A percentile compares a stretch with the other conserved stretches of the same genome.
These are phyloP conservation scores for Pollimyrus isidori DNA, from an alignment of 2,113 vertebrate genomes.

Conservation along the genomic window DNA sequence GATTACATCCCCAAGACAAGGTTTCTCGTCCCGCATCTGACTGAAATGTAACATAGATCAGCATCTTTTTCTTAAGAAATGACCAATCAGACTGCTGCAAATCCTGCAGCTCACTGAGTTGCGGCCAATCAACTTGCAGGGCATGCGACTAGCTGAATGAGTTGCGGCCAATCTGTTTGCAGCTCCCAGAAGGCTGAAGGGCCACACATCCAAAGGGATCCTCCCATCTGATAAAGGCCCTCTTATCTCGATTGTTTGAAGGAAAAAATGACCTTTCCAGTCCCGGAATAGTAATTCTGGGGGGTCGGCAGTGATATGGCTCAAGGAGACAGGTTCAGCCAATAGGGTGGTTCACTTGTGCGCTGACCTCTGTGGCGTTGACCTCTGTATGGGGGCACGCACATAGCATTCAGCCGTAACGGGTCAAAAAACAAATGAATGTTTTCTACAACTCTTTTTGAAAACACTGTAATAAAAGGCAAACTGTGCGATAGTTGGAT, in stretches of 20 bases:
- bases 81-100: background rate
- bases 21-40: background rate
- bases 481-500: background rate
- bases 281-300: slow-evolving; percentile 44
- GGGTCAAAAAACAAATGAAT: background rate
- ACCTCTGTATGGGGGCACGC: background rate
- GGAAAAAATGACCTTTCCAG: slow-evolving; percentile 37
- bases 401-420: background rate
- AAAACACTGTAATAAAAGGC: background rate
- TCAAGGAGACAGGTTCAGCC: slow-evolving; percentile 20
- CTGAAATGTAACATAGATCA: slow-evolving; percentile 1
- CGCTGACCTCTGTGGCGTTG: background rate
- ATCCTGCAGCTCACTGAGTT: background rate
- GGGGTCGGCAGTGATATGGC: slow-evolving; percentile 35
- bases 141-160: background rate
- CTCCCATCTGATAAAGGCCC: background rate
- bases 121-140: too few relatives aligned
- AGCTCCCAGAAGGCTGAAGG: background rate
- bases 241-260: slow-evolving; percentile 14
- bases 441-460: background rate
- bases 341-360: background rate
- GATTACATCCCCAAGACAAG: background rate
- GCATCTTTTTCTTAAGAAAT: background rate
- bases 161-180: background rate
- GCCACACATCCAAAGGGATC: background rate